phyloP scores from a whole-genome alignment of 2,113 vertebrate genomes.

The Erythrolamprus reginae region DNA sequence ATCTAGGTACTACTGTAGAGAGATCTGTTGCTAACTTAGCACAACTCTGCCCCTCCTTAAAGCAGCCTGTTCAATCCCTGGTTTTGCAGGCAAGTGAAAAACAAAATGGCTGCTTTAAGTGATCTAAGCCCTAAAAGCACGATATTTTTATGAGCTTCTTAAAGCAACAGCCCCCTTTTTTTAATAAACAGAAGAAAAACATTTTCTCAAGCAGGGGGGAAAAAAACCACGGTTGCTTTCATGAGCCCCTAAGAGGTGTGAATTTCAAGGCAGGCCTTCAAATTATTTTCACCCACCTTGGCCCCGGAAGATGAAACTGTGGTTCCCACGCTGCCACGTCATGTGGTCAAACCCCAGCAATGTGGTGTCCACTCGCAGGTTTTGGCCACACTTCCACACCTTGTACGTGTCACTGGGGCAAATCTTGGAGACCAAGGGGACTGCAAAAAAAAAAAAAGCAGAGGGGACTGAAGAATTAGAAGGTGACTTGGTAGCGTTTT shows the following conservation, averaged over 20 bases:
- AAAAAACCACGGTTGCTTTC: neutral
- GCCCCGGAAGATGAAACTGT: slow-evolving; percentile 93
- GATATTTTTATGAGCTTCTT: neutral
- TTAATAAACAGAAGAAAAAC: neutral
- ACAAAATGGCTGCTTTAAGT: neutral
- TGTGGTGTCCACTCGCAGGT: slow-evolving; percentile 93
- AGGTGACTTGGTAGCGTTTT: no score
- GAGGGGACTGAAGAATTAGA: no score
- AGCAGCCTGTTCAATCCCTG: neutral
- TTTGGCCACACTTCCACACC: slow-evolving; percentile 97
- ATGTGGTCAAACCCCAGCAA: slow-evolving; percentile 96
- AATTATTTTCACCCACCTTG: slow-evolving; percentile 75
- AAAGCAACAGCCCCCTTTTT: neutral
- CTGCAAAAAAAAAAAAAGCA: slow-evolving; percentile 55
- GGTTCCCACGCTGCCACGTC: slow-evolving; percentile 97
- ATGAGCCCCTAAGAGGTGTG: neutral
- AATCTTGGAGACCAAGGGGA: slow-evolving; percentile 94
- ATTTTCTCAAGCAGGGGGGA: neutral
- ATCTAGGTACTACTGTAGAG: no score
- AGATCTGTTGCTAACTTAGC: no score
- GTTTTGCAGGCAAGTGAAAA: neutral
- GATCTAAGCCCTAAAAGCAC: neutral
- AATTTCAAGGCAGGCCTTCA: neutral
- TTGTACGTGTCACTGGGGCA: slow-evolving; percentile 97
- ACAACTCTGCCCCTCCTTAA: neutral